phyloP scores from a whole-genome alignment of 2,113 vertebrate species.

The Psammodynastes pulverulentus region DNA sequence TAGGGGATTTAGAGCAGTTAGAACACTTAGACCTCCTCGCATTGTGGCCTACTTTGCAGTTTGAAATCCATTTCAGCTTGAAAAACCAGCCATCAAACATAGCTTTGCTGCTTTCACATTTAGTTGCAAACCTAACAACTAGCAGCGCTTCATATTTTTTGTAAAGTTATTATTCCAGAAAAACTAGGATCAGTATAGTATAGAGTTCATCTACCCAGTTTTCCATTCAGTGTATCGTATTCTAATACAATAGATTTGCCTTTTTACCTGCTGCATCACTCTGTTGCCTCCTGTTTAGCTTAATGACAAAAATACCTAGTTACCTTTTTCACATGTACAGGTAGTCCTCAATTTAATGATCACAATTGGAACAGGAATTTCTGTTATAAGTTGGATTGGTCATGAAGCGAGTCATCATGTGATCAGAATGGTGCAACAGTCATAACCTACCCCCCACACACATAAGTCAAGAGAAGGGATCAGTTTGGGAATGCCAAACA shows the following conservation, averaged over 20 bases:
- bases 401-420: too few relatives aligned
- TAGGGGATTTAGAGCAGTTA: not conserved
- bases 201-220: not conserved
- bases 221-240: not conserved
- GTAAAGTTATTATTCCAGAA: not conserved
- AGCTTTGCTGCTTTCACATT: not conserved
- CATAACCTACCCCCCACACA: too few relatives aligned
- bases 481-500: too few relatives aligned
- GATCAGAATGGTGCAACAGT: too few relatives aligned
- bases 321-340: not conserved
- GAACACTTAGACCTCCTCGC: not conserved
- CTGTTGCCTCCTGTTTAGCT: not conserved
- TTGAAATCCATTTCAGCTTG: not conserved
- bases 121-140: not conserved
- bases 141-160: not conserved
- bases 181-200: not conserved
- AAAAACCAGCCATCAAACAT: not conserved
- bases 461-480: too few relatives aligned
- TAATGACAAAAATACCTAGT: not conserved
- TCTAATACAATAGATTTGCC: not conserved
- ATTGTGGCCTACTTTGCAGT: not conserved
- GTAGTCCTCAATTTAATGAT: too few relatives aligned
- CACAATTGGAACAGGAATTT: too few relatives aligned
- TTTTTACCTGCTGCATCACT: not conserved
- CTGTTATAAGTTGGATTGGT: too few relatives aligned